These are phyloP conservation scores for Calcarius ornatus DNA, from an alignment of 2,113 vertebrate genomes.

Conservation along the genomic window DNA sequence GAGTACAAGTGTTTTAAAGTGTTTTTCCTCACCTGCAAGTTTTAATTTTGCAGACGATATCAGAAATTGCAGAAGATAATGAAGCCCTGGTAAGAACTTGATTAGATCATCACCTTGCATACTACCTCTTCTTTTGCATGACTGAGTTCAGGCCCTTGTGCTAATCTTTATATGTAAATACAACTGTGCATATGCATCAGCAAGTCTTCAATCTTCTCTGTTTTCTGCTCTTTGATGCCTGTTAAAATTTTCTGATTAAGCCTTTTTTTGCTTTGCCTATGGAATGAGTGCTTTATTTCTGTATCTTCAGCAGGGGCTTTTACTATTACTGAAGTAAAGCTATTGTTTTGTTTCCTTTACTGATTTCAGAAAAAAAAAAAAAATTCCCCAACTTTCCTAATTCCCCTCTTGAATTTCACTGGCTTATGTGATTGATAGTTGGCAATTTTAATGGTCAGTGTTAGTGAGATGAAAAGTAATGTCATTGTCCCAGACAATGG, in stretches of 20 bases:
- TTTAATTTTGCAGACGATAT: conserved; percentile 97
- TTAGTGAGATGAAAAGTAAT: background rate
- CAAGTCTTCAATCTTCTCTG: background rate
- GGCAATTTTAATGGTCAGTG: background rate
- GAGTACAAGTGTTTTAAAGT: background rate
- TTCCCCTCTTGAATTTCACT: background rate
- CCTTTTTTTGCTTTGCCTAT: conserved; percentile 44
- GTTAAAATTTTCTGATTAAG: conserved; percentile 23
- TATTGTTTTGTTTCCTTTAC: background rate
- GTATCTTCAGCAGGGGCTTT: background rate
- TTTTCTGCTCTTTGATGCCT: conserved; percentile 53
- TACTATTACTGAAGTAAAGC: background rate
- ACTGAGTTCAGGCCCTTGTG: conserved; percentile 60
- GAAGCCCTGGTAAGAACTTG: conserved; percentile 97
- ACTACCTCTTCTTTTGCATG: conserved; percentile 83
- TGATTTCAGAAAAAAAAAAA: background rate
- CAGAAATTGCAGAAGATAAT: conserved; percentile 99
- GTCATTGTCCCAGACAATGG: background rate
- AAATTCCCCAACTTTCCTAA: background rate
- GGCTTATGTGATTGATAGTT: background rate
- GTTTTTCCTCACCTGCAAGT: conserved; percentile 79
- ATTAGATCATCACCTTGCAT: conserved; percentile 66
- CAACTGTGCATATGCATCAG: background rate
- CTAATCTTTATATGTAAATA: conserved; percentile 44
- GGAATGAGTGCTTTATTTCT: conserved; percentile 33